A percentile compares a stretch with the other conserved stretches of the same genome.
phyloP scores from a whole-genome alignment of 2,888 invertebrate species.

The Panopea generosa region DNA sequence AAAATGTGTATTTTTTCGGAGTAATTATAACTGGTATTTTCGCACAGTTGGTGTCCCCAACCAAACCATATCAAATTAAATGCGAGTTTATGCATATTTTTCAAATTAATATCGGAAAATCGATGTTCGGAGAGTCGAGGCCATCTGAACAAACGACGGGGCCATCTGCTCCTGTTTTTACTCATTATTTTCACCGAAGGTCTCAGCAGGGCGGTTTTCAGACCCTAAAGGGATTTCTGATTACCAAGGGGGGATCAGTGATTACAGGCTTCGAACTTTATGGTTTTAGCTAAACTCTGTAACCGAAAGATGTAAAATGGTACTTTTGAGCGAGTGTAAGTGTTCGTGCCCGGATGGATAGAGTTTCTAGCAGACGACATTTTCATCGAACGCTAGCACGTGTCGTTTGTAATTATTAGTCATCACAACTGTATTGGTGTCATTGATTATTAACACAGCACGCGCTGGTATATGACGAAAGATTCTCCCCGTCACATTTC shows the following conservation, averaged over 20 bases:
- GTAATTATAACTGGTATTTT: too few species aligned
- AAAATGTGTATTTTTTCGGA: too few species aligned
- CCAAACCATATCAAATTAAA: constrained; percentile 44
- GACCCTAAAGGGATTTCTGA: constrained; percentile 45
- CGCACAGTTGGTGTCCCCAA: neutral
- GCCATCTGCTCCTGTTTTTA: constrained; percentile 51
- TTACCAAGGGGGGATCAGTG: constrained; percentile 41
- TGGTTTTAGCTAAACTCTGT: constrained; percentile 36
- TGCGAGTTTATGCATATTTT: constrained; percentile 53
- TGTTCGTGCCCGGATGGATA: constrained; percentile 29
- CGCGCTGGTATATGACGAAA: neutral
- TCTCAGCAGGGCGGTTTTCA: constrained; percentile 38
- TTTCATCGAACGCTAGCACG: constrained; percentile 5
- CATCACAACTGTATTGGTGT: too few species aligned
- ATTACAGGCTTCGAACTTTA: constrained; percentile 53
- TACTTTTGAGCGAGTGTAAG: constrained; percentile 17
- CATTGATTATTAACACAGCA: constrained; percentile 8
- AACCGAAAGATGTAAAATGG: constrained; percentile 32
- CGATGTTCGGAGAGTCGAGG: constrained; percentile 3
- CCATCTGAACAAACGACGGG: constrained; percentile 31
- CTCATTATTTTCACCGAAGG: constrained; percentile 22
- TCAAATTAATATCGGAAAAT: constrained; percentile 42
- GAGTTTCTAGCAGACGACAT: constrained; percentile 42
- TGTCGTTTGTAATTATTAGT: constrained; percentile 56
- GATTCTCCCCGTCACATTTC: neutral